Percentiles rank a stretch among this genome's conserved stretches.
phyloP scores from a whole-genome alignment of 2,797 vertebrate species.

The Argya squamiceps region DNA sequence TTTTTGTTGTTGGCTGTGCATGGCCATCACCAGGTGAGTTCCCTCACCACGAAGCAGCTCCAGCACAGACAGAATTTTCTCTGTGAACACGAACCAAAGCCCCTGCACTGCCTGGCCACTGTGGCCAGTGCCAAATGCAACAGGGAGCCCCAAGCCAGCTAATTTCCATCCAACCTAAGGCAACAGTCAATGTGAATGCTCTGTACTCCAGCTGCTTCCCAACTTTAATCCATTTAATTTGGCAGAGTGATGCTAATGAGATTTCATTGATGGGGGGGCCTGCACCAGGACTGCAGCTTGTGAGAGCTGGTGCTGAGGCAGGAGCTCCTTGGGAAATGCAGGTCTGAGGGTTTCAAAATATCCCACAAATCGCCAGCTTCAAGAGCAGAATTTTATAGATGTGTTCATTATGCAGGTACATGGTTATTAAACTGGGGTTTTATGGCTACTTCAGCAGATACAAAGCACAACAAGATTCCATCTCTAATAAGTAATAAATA shows the following conservation, averaged over 20 bases:
- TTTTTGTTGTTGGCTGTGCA: background rate
- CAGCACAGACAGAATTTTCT: background rate
- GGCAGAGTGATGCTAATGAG: conserved; percentile 59
- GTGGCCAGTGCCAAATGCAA: background rate
- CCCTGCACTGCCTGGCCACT: background rate
- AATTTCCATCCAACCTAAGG: conserved; percentile 30
- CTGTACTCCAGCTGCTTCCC: background rate
- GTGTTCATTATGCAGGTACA: background rate
- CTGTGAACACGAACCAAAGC: background rate
- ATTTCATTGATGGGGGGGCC: conserved; percentile 18
- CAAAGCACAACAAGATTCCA: background rate
- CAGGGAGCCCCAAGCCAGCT: conserved; percentile 1
- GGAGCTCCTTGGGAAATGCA: conserved; percentile 25
- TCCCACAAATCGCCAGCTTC: background rate
- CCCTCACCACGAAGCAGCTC: background rate
- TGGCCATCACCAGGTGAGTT: background rate
- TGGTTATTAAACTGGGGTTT: conserved; percentile 5
- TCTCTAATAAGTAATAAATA: conserved; percentile 19
- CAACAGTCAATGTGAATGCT: conserved; percentile 13
- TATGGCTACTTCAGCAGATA: background rate
- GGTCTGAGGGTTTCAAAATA: background rate
- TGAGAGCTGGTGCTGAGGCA: background rate
- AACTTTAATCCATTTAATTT: conserved; percentile 62
- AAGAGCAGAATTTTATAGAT: background rate
- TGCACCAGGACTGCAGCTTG: background rate